These are phyloP conservation scores for Tetrao urogallus DNA, from an alignment of 2,113 vertebrate species.

Conservation along the genomic window DNA sequence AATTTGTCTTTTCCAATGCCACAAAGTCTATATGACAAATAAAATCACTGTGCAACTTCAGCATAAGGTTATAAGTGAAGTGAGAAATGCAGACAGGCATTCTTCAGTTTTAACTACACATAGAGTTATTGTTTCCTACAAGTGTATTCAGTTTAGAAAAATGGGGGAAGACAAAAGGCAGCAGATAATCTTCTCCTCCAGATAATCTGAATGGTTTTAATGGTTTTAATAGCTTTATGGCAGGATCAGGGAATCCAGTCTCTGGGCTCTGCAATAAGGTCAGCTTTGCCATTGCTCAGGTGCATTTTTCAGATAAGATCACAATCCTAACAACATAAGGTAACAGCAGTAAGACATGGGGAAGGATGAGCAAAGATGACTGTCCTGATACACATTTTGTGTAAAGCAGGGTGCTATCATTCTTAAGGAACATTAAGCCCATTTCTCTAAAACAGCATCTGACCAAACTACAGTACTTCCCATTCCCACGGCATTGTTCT, in stretches of 20 bases:
- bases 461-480: neutral
- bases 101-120: neutral
- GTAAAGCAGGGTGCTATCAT: neutral
- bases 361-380: neutral
- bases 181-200: neutral
- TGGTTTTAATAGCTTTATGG: neutral
- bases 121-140: neutral
- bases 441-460: neutral
- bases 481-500: neutral
- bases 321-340: neutral
- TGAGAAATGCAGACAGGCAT: neutral
- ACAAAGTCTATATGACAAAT: neutral
- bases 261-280: neutral
- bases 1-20: neutral
- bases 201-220: neutral
- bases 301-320: neutral
- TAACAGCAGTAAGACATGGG: neutral
- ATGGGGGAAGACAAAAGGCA: neutral
- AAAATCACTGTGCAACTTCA: neutral
- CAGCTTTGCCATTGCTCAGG: neutral
- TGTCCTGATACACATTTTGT: neutral
- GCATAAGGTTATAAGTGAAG: neutral
- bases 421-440: neutral
- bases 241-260: accelerated
- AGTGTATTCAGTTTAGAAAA: neutral